A percentile compares a stretch with the other conserved stretches of the same genome.
These are phyloP conservation scores for Axea sp. DNA, from an alignment of 2,888 invertebrate species.

Conservation along the genomic window DNA sequence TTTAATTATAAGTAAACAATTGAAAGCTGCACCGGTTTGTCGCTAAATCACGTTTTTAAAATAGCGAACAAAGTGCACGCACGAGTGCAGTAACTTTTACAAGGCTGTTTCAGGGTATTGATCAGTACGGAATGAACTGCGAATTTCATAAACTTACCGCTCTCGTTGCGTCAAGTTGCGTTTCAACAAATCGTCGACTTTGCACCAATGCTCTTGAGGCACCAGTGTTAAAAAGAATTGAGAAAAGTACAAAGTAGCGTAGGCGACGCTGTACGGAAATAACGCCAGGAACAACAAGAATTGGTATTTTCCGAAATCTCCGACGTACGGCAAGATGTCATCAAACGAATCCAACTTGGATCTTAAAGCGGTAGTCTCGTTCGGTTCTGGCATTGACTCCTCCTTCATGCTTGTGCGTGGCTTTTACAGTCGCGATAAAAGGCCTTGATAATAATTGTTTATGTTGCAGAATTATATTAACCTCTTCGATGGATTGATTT, in stretches of 20 bases:
- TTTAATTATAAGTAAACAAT: no score
- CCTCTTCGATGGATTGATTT: no score
- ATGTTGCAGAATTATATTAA: no score
- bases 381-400: slow-evolving; percentile 63
- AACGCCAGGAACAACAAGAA: slow-evolving; percentile 78
- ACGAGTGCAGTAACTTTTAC: no score
- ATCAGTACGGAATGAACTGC: no score
- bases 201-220: slow-evolving; percentile 80
- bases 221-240: slow-evolving; percentile 80
- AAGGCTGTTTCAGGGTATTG: no score
- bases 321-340: slow-evolving; percentile 79
- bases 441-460: no score
- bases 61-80: no score
- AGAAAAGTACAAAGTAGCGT: slow-evolving; percentile 80
- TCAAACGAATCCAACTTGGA: slow-evolving; percentile 78
- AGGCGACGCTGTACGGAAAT: slow-evolving; percentile 80
- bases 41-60: no score
- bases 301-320: slow-evolving; percentile 81
- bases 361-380: slow-evolving; percentile 69
- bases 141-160: no score
- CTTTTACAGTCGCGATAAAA: no score
- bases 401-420: slow-evolving; percentile 66
- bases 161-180: slow-evolving; percentile 74
- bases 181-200: slow-evolving; percentile 74
- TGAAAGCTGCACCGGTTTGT: no score